phyloP scores from a whole-genome alignment of 37 sponge, comb jelly and placozoan genomes.

The Chondrilla cf. caribensis region DNA sequence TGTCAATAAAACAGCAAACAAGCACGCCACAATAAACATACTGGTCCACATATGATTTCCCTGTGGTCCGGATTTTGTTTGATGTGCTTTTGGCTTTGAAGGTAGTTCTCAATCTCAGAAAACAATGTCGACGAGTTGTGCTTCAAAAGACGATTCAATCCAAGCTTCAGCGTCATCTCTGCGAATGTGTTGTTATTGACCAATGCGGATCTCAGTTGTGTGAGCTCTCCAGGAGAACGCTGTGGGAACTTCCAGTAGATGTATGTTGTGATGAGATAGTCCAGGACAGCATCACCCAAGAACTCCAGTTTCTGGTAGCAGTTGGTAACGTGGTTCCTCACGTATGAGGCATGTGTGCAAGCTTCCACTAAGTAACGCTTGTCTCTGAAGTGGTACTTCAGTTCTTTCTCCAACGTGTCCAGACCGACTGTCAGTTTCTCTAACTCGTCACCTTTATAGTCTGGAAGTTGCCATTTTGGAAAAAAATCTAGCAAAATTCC shows the following conservation, averaged over 20 bases:
- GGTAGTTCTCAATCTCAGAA: slow-evolving; percentile 23
- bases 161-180: slow-evolving; percentile 45
- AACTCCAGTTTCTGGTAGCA: slow-evolving; percentile 98
- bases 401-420: background rate
- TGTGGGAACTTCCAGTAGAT: slow-evolving; percentile 65
- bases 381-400: slow-evolving; percentile 76
- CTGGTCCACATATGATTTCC: too few species aligned
- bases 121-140: slow-evolving; percentile 58
- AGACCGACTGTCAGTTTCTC: slow-evolving; percentile 12
- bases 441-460: background rate
- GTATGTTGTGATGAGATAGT: slow-evolving; percentile 79
- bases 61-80: too few species aligned
- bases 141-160: slow-evolving; percentile 40
- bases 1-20: too few species aligned
- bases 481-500: background rate
- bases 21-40: too few species aligned
- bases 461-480: background rate
- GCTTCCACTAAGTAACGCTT: slow-evolving; percentile 76
- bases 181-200: slow-evolving; percentile 92
- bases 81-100: too few species aligned
- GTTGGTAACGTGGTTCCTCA: slow-evolving; percentile 75
- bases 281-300: slow-evolving; percentile 95
- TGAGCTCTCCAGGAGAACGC: slow-evolving; percentile 79
- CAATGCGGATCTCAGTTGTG: slow-evolving; percentile 77
- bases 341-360: slow-evolving; percentile 91